Evolutionary conservation across 2,888 invertebrate genomes (phyloP).

Genomic region (Liodrosophila aerea): DNA sequence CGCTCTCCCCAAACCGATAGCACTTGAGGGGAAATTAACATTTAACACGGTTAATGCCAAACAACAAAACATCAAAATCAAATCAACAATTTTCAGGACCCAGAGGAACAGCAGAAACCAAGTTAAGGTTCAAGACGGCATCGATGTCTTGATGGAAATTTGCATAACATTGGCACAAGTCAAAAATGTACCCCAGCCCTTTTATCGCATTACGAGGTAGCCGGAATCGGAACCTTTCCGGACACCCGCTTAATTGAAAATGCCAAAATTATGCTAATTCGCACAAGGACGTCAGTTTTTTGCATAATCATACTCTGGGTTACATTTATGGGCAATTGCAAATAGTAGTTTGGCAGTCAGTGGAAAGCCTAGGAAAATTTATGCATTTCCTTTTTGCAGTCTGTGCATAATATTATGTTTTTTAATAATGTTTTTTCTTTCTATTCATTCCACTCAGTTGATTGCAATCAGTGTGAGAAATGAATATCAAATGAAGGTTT

Average conservation of each 20-base stretch:
- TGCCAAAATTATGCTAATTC: constrained; percentile 65
- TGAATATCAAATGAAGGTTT: constrained; percentile 2
- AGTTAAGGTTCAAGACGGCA: constrained; percentile 9
- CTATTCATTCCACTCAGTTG: constrained; percentile 18
- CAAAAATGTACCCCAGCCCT: constrained; percentile 54
- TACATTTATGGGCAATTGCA: constrained; percentile 35
- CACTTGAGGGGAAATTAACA: constrained; percentile 69
- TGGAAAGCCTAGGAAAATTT: constrained; percentile 45
- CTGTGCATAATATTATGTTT: constrained; percentile 38
- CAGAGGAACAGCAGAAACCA: no score
- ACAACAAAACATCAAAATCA: constrained; percentile 62
- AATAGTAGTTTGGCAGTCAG: constrained; percentile 31
- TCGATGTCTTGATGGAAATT: constrained; percentile 40
- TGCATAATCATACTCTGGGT: constrained; percentile 55
- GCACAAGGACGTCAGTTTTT: constrained; percentile 28
- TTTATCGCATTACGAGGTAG: neutral
- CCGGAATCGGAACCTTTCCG: constrained; percentile 2
- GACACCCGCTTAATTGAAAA: constrained; percentile 54
- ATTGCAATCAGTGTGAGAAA: constrained; percentile 68
- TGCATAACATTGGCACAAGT: constrained; percentile 76
- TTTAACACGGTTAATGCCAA: constrained; percentile 71
- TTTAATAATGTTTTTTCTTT: constrained; percentile 9
- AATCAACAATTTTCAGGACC: constrained; percentile 34
- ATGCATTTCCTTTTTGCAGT: constrained; percentile 55
- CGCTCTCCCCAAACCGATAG: no score